Base-by-base conservation (phyloP, 2,113 vertebrate species). In the Capreolus pygargus region DNA sequence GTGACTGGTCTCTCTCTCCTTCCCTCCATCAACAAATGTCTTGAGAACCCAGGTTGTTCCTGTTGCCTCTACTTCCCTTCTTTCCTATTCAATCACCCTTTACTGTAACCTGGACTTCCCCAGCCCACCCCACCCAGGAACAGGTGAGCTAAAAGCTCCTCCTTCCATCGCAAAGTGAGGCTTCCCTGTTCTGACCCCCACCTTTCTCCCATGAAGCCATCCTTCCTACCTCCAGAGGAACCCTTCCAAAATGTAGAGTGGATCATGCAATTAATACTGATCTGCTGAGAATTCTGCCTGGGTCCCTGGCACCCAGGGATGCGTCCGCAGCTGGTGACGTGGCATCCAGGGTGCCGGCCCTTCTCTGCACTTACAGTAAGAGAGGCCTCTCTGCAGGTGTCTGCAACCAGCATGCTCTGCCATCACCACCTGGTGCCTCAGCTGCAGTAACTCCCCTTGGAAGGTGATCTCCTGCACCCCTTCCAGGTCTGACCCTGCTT, bases 381-480 rank as follows among this genome's bases (percentile, higher is more conserved):
- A 70, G 19, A 39, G n/a, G 67, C n/a, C 67, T 64, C 87, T 15
- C 76, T 28, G 0, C 17, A 19, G 60, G 5, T 25, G 25, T 0
- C 27, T 21, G 19, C 10, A 0, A 45, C 61, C 19, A 15, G 4
- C 0, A 7, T 1, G 1, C 12, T 83, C 4, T 9, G 0, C 27
- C 43, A 6, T 9, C 1, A 17, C 9, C 10, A 4, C 3, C 67
- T 7, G 19, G 7, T 4, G 12, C 17, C 43, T 88, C 1, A 9
- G 50, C 10, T 12, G 10, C 36, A 7, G 5, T n/a, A 21, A 36
- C 1, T 28, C 12, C 30, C 14, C 25, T n/a, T 43, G 7, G 3
- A 25, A 21, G 50, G 1, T 7, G 1, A 15, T 83, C 10, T 58
- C 82, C 25, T 43, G n/a, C 1, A 30, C 3, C 10, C 13, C 4